Evolutionary conservation across 1,140 invertebrate species (phyloP).

Genomic region (Dinoponera quadriceps): DNA sequence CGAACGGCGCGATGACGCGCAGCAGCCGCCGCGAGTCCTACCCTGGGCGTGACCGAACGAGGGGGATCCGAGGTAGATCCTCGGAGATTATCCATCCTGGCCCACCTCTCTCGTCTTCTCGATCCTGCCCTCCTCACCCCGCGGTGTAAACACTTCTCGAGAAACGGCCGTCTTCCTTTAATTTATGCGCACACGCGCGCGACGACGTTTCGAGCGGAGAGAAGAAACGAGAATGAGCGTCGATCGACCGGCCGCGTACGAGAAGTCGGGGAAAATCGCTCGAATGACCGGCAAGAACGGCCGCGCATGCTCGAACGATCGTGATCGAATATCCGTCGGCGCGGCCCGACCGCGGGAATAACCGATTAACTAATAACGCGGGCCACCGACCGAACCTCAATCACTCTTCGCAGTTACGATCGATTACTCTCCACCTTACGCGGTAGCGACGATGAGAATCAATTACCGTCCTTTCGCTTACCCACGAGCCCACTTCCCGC

Average conservation of each 20-base stretch:
- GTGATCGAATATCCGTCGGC: conserved; percentile 24
- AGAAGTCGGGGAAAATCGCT: conserved; percentile 1
- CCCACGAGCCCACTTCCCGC: conserved; percentile 60
- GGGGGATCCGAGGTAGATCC: conserved; percentile 55
- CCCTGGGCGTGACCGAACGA: conserved; percentile 66
- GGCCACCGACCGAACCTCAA: conserved; percentile 21
- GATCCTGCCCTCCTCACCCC: conserved; percentile 9
- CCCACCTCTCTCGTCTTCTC: not conserved
- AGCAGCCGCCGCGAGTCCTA: conserved; percentile 59
- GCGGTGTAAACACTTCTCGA: conserved; percentile 45
- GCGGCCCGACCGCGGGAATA: conserved; percentile 18
- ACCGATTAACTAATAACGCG: conserved; percentile 54
- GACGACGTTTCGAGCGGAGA: not conserved
- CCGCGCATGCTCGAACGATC: conserved; percentile 5
- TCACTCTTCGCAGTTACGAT: conserved; percentile 43
- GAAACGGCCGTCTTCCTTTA: conserved; percentile 36
- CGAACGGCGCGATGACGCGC: conserved; percentile 77
- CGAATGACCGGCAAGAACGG: not conserved
- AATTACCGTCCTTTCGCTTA: conserved; percentile 59
- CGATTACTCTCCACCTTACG: conserved; percentile 46
- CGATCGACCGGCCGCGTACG: conserved; percentile 7
- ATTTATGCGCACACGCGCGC: conserved; percentile 52
- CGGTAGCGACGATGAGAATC: conserved; percentile 66
- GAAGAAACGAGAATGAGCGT: not conserved
- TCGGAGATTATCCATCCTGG: conserved; percentile 54